Conservation (phyloP, 1,140 invertebrate genomes). For the Drosophila saltans region DNA sequence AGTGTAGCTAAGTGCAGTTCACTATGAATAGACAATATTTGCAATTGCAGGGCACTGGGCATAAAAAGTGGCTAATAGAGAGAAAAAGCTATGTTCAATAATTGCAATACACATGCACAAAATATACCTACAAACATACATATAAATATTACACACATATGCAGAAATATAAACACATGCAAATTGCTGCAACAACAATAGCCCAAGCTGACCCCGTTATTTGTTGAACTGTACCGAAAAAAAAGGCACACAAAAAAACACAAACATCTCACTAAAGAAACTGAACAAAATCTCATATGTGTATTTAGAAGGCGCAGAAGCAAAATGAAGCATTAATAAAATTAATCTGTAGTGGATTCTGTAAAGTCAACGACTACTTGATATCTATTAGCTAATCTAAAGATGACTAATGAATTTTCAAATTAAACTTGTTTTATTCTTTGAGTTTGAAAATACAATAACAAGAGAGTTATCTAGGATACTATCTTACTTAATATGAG, state of each 20-base stretch:
- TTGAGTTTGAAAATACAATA: too few species aligned
- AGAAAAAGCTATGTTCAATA: conserved; percentile 18
- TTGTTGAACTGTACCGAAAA: conserved; percentile 73
- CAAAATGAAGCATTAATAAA: conserved; percentile 12
- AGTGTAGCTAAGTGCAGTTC: background rate
- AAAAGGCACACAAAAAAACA: conserved; percentile 24
- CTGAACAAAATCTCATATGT: conserved; percentile 48
- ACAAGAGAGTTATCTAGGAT: too few species aligned
- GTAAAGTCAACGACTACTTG: background rate
- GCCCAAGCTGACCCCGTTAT: conserved; percentile 75
- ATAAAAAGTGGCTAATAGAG: conserved; percentile 13
- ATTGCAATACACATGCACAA: conserved; percentile 23
- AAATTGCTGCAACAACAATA: conserved; percentile 72
- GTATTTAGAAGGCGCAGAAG: conserved; percentile 26
- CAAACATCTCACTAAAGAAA: conserved; percentile 18
- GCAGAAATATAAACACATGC: conserved; percentile 24
- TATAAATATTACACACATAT: conserved; percentile 10
- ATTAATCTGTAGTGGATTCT: background rate
- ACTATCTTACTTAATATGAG: too few species aligned
- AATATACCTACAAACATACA: conserved; percentile 40
- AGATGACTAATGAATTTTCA: too few species aligned
- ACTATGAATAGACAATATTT: background rate
- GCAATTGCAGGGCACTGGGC: conserved; percentile 16
- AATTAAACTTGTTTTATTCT: too few species aligned
- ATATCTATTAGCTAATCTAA: background rate